A percentile compares a stretch with the other conserved stretches of the same genome.
Evolutionary conservation across 2,113 vertebrate genomes (phyloP).

Genomic region (Malaclemys terrapin): DNA sequence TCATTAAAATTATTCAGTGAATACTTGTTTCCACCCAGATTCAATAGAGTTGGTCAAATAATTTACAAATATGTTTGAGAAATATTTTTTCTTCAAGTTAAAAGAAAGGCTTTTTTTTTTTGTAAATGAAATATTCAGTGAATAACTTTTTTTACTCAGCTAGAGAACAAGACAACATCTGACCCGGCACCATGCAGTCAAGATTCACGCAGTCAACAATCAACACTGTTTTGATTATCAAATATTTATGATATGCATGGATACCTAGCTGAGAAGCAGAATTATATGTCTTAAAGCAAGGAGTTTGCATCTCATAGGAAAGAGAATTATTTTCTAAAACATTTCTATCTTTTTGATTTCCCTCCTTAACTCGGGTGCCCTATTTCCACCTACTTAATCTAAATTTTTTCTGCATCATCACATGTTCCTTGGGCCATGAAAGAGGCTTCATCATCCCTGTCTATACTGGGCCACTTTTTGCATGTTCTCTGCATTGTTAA

Average conservation of each 20-base stretch:
- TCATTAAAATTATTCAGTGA: neutral
- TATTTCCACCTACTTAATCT: neutral
- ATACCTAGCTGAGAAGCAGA: neutral
- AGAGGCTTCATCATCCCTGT: neutral
- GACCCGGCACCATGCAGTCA: neutral
- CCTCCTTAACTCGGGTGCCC: neutral
- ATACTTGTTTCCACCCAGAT: neutral
- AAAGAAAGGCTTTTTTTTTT: neutral
- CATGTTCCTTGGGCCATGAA: neutral
- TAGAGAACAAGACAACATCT: neutral
- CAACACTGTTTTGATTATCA: slow-evolving; percentile 8
- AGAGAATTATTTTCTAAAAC: neutral
- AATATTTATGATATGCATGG: neutral
- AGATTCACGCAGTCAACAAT: neutral
- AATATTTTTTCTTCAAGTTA: neutral
- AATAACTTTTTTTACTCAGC: neutral
- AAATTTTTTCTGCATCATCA: neutral
- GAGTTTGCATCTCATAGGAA: neutral
- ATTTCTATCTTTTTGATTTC: neutral
- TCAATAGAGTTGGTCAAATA: neutral
- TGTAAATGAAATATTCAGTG: neutral
- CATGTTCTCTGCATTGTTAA: neutral
- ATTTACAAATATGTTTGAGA: neutral
- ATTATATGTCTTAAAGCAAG: neutral
- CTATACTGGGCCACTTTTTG: neutral